A percentile compares a stretch with the other conserved stretches of the same genome.
phyloP scores from a whole-genome alignment of 2,797 vertebrate genomes.

The Eulemur mongoz region DNA sequence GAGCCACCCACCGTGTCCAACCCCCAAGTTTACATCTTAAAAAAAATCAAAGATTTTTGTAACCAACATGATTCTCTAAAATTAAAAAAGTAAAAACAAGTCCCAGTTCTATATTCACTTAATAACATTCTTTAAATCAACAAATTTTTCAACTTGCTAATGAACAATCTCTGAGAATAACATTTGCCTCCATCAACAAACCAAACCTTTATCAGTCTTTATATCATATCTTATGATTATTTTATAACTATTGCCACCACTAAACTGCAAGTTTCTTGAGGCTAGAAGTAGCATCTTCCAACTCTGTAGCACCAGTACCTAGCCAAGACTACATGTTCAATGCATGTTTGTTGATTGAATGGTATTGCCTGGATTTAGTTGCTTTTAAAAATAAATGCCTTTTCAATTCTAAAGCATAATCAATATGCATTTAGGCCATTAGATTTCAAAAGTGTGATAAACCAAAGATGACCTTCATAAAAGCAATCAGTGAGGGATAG shows the following conservation, averaged over 20 bases:
- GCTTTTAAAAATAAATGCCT: neutral
- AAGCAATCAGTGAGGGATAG: accelerated
- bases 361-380: neutral
- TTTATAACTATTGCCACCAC: neutral
- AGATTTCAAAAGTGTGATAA: neutral
- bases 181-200: neutral
- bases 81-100: neutral
- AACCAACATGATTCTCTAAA: neutral
- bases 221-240: neutral
- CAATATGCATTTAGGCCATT: neutral
- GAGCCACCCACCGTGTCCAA: too few species aligned
- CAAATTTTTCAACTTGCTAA: neutral
- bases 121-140: neutral
- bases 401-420: neutral
- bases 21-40: too few species aligned
- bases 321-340: neutral
- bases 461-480: neutral
- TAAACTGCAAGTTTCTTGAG: neutral
- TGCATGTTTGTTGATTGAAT: neutral
- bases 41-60: neutral
- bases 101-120: neutral
- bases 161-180: neutral
- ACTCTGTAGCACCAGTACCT: neutral
- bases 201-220: neutral
- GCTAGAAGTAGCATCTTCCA: neutral